Percentiles rank a stretch among this genome's conserved stretches.
phyloP scores from a whole-genome alignment of 2,797 vertebrate genomes.

The Sciurus vulgaris region DNA sequence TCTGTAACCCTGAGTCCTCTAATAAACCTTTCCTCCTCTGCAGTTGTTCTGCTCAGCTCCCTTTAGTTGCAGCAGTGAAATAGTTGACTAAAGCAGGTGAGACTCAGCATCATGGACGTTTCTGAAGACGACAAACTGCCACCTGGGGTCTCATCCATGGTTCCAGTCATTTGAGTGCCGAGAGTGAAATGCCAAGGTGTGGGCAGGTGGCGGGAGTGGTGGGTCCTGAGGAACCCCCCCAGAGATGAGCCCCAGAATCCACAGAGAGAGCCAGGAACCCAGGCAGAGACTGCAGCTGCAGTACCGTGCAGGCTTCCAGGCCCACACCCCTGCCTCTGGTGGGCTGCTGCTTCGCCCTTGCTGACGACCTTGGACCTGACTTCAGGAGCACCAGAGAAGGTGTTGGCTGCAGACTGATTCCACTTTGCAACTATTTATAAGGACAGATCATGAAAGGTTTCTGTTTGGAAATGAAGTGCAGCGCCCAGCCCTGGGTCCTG shows the following conservation, averaged over 20 bases:
- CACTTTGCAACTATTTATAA: background rate
- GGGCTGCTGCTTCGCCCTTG: no score
- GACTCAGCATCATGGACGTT: background rate
- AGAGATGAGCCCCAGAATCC: background rate
- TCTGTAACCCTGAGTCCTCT: no score
- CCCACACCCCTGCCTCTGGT: no score
- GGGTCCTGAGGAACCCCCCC: rapidly evolving
- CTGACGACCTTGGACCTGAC: background rate
- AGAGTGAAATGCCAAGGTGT: background rate
- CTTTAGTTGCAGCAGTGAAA: no score
- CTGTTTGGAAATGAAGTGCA: background rate
- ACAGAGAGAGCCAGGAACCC: background rate
- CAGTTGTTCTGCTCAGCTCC: no score
- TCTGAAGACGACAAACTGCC: background rate
- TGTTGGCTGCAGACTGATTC: background rate
- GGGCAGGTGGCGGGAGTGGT: background rate
- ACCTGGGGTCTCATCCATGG: background rate
- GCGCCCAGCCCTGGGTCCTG: background rate
- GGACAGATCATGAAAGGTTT: rapidly evolving
- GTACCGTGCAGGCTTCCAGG: background rate
- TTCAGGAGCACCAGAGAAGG: background rate
- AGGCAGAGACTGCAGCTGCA: background rate
- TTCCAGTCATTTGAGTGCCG: background rate
- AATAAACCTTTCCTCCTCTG: no score
- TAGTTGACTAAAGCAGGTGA: no score